Base-by-base conservation (phyloP, 2,888 invertebrate species). In the Metellina segmentata region DNA sequence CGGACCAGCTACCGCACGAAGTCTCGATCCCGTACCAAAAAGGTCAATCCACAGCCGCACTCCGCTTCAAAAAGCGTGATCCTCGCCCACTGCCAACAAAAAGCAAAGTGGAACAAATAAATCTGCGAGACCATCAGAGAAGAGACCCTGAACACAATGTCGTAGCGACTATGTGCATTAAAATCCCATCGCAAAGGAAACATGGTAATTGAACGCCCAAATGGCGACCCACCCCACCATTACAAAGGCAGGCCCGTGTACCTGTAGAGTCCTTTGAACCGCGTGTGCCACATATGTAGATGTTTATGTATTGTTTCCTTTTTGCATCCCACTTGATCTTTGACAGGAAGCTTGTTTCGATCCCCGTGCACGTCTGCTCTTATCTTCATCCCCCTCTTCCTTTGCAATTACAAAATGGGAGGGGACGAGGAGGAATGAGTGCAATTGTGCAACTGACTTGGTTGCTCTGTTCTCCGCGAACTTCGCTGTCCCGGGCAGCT, bases 321-420 rank as follows among this genome's bases (percentile, higher is more conserved):
- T 85, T 77, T 85, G 16, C 74, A 74, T 82, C 75, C 75, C 7
- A 20, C 19, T 82, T 89, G 81, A 82, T 89, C 87, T 87, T 74
- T 82, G 89, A 61, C 89, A 82, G 89, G 75, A 82, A 75, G 81
- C 89, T 34, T 89, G 75, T 82, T 89, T 70, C 11, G 52, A 7
- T 48, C 77, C 34, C 89, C 48, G 49, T 70, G 19, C 89, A 89
- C 89, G 82, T 82, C 19, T 53, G 19, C 49, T 48, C 70, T 78
- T 78, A 77, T 75, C 78, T 61, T 74, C 34, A 51, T 20, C 70
- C 16, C n/a, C 78, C 69, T 48, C 70, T n/a, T 34, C 81, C 75
- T 89, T 82, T 82, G 89, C 77, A 89, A 89, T 89, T 89, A 89
- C 89, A 75, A 82, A 89, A 79, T 89, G 75, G 89, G 89, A 89